These are phyloP conservation scores for Myiopsitta monachus DNA, from an alignment of 2,113 vertebrate genomes.

Conservation along the genomic window DNA sequence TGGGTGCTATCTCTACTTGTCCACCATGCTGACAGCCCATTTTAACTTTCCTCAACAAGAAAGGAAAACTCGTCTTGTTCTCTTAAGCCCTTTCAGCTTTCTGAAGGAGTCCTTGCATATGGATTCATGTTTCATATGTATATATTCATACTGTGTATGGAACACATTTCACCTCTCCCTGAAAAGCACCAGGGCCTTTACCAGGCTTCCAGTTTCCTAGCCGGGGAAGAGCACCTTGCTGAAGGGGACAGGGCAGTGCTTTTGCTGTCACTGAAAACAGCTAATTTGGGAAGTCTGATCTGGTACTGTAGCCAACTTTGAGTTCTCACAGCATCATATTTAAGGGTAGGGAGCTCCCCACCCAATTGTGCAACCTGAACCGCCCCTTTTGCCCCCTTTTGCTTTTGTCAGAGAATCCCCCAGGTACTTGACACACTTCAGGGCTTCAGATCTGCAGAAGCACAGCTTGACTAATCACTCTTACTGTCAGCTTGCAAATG, in stretches of 20 bases:
- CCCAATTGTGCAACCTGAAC: conserved; percentile 59
- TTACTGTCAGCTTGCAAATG: conserved; percentile 60
- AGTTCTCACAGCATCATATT: conserved; percentile 75
- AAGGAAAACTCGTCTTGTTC: background rate
- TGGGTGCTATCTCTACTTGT: background rate
- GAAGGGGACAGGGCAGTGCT: conserved; percentile 55
- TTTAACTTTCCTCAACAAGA: conserved; percentile 13
- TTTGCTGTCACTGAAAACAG: conserved; percentile 64
- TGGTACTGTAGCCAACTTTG: conserved; percentile 70
- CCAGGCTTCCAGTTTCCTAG: conserved; percentile 33
- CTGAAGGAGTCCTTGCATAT: background rate
- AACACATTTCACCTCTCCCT: conserved; percentile 18
- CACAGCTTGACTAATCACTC: background rate
- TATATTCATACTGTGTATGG: too few species aligned
- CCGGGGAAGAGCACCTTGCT: conserved; percentile 35
- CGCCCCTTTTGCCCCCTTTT: conserved; percentile 25
- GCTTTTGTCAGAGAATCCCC: conserved; percentile 43
- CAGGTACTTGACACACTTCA: conserved; percentile 62
- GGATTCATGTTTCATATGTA: background rate
- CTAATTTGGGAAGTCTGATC: conserved; percentile 65
- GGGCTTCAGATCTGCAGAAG: conserved; percentile 37
- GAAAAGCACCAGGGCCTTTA: conserved; percentile 28
- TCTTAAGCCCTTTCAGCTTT: conserved; percentile 38
- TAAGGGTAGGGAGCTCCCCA: conserved; percentile 58
- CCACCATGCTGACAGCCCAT: background rate